Evolutionary conservation across 2,888 invertebrate genomes (phyloP), one percentile per base, ranked within the genome.

Genomic region (Dugesia japonica): DNA sequence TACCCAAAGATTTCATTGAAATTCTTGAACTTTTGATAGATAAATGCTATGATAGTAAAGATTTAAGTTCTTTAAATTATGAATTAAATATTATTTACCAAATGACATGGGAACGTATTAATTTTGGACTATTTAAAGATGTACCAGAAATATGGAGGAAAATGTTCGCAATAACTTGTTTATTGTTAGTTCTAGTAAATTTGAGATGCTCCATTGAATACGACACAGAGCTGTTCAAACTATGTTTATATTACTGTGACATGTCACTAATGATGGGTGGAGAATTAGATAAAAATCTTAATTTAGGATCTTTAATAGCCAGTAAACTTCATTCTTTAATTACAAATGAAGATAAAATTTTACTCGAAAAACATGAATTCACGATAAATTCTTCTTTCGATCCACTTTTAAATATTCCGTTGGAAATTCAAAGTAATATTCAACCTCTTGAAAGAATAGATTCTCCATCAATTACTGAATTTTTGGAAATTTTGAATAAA

Each of bases 111-210:
- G 89, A 89, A 81, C 83, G 86, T 77, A 82, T 94, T 71, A 93
- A 95, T 84, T 90, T 90, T 26, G 94, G 94, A 0, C 89, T 91
- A 82, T 97, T 94, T 90, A 91, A 90, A 85, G 88, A 90, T 81
- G 91, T 95, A 1, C 85, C 88, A 0, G 80, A 89, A 33, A 82
- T 84, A 42, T 88, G 88, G 82, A 86, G 91, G 80, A 86, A 31
- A 31, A 31, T 31, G 13, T 31, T 31, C 13, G 31, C 31, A 31
- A 31, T 31, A 31, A 7, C 31, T 31, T 31, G 31, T 13, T 31
- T 31, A 31, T 31, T 31, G 31, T 7, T 31, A 31, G 13, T 13
- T 13, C 13, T 31, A 4, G 31, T 31, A 31, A 31, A 31, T 31
- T 7, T 31, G 13, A 31, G 13, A 31, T 31, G 4, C 13, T 4